phyloP scores from a whole-genome alignment of 2,797 vertebrate genomes.

The Pseudomugil gertrudae region DNA sequence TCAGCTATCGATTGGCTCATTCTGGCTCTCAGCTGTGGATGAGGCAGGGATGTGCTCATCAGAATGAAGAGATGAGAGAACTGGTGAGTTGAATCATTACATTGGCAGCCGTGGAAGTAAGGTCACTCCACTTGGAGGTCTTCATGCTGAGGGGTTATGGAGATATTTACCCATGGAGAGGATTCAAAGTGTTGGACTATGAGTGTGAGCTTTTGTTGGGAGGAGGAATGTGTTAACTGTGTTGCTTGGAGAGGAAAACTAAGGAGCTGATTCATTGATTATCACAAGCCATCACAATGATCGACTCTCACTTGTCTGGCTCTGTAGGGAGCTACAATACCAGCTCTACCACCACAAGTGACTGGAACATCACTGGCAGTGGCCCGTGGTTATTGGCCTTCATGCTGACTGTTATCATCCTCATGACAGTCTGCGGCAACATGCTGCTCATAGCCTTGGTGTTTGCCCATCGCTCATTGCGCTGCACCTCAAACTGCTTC shows the following conservation, averaged over 20 bases:
- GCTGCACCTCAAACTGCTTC: constrained; percentile 97
- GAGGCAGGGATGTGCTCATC: constrained; percentile 52
- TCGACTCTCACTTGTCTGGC: constrained; percentile 61
- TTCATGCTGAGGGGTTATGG: constrained; percentile 37
- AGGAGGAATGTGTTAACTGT: constrained; percentile 14
- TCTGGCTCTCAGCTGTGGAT: constrained; percentile 70
- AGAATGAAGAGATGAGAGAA: constrained; percentile 65
- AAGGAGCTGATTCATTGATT: constrained; percentile 21
- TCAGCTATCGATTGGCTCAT: constrained; percentile 72
- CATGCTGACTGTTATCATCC: constrained; percentile 89
- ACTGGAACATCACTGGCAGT: constrained; percentile 82
- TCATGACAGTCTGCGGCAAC: constrained; percentile 89
- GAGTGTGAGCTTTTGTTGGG: constrained; percentile 22
- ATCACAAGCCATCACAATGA: constrained; percentile 57
- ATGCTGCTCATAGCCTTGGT: constrained; percentile 91
- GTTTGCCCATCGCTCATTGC: constrained; percentile 90
- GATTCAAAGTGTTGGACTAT: constrained; percentile 16
- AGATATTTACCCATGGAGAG: constrained; percentile 39
- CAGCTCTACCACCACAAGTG: constrained; percentile 63
- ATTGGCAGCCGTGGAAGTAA: constrained; percentile 36
- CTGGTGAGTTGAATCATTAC: constrained; percentile 39
- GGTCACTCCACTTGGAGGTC: constrained; percentile 29
- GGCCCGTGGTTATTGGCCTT: constrained; percentile 88
- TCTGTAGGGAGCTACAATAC: constrained; percentile 66
- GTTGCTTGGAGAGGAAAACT: constrained; percentile 16